Evolutionary conservation across 2,888 invertebrate genomes (phyloP).

Genomic region (Ctena decussata): DNA sequence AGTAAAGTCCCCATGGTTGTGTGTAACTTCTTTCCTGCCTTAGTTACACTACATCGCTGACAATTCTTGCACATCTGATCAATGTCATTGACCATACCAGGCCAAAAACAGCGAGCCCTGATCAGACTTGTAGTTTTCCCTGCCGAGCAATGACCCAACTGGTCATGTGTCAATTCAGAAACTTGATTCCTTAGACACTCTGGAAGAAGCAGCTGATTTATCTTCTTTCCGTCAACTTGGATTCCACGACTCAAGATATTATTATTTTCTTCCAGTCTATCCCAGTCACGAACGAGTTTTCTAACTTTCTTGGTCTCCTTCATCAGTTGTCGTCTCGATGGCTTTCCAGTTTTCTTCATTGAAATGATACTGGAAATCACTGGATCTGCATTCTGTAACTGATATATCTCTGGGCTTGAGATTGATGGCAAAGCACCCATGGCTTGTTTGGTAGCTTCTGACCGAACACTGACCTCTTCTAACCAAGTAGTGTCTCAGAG

Average conservation of each 20-base stretch:
- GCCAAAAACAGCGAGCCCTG: not conserved
- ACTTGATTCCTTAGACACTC: not conserved
- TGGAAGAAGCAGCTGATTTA: not conserved
- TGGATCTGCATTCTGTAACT: not conserved
- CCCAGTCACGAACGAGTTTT: constrained; percentile 11
- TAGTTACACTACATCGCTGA: not conserved
- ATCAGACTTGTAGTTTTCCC: not conserved
- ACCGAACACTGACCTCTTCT: not conserved
- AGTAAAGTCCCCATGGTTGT: not conserved
- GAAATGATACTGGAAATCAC: not conserved
- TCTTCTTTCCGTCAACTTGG: not conserved
- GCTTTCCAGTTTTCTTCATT: not conserved
- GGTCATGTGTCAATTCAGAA: not conserved
- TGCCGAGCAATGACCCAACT: not conserved
- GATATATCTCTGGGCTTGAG: not conserved
- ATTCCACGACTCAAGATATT: not conserved
- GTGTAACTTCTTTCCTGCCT: not conserved
- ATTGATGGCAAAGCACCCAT: not conserved
- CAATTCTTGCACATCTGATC: not conserved
- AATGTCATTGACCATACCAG: not conserved
- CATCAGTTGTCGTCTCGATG: not conserved
- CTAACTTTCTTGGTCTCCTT: not conserved
- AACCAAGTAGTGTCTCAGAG: not conserved
- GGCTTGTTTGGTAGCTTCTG: not conserved
- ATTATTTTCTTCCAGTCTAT: not conserved